A percentile compares a stretch with the other conserved stretches of the same genome.
phyloP scores from a whole-genome alignment of 2,113 vertebrate species.

The Phylloscopus trochiloides region DNA sequence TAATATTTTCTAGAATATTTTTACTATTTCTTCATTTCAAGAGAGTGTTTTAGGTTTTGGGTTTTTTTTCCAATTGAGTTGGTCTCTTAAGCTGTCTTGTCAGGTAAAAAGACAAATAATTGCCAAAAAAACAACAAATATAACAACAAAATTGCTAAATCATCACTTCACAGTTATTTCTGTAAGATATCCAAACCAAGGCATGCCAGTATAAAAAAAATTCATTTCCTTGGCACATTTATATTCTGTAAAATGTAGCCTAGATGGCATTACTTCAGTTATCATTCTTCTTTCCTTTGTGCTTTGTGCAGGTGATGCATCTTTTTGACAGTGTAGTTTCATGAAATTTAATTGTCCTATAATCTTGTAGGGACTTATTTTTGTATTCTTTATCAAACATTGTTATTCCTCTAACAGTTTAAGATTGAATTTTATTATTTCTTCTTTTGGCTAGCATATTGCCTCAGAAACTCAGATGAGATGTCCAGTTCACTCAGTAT shows the following conservation, averaged over 20 bases:
- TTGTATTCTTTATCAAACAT: neutral
- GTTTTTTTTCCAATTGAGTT: neutral
- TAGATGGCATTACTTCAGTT: neutral
- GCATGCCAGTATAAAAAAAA: neutral
- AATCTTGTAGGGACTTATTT: neutral
- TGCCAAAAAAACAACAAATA: neutral
- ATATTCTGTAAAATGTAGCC: neutral
- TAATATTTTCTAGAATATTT: neutral
- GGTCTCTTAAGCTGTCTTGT: neutral
- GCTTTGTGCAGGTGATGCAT: neutral
- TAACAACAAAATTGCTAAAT: neutral
- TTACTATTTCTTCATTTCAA: neutral
- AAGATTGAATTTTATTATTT: neutral
- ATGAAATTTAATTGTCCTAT: neutral
- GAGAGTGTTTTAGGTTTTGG: neutral
- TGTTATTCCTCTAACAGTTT: neutral
- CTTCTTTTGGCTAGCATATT: neutral
- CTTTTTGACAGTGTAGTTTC: neutral
- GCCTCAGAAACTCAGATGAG: neutral
- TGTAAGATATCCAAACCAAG: neutral
- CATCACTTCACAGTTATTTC: neutral
- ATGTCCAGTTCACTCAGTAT: neutral
- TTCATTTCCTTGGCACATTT: neutral
- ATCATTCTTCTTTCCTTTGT: neutral
- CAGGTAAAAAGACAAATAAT: neutral